These are phyloP conservation scores for Cosmia pyralina DNA, from an alignment of 2,888 invertebrate genomes.

Conservation along the genomic window DNA sequence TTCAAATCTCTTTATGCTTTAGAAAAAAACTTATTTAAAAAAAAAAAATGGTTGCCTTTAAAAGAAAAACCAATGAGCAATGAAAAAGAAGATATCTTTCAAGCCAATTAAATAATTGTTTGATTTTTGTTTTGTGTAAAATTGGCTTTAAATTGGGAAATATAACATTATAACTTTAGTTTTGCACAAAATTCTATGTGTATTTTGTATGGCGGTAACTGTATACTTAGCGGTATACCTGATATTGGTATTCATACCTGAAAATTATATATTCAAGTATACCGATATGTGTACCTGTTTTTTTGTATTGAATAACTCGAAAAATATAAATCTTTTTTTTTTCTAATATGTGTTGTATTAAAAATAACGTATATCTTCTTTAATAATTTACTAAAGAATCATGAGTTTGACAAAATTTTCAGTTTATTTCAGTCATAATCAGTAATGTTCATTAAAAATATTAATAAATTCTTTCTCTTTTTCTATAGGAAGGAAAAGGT, in stretches of 20 bases:
- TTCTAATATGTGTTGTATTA: constrained; percentile 25
- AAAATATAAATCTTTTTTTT: neutral
- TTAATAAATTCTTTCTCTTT: constrained; percentile 29
- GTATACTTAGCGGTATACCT: constrained; percentile 22
- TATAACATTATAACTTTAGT: constrained; percentile 41
- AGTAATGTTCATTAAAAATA: neutral
- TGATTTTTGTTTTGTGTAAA: constrained; percentile 39
- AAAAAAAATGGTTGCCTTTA: too few species aligned
- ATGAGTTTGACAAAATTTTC: neutral
- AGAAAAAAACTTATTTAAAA: too few species aligned
- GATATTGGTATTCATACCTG: constrained; percentile 9
- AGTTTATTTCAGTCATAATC: neutral
- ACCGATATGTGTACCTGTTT: constrained; percentile 11
- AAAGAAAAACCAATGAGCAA: neutral
- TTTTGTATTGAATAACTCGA: neutral
- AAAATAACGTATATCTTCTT: constrained; percentile 20
- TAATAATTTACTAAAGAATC: constrained; percentile 42
- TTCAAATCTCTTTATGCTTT: too few species aligned
- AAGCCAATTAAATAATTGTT: neutral
- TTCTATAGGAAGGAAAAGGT: constrained; percentile 92
- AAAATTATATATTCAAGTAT: neutral
- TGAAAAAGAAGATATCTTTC: constrained; percentile 4
- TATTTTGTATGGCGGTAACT: constrained; percentile 7
- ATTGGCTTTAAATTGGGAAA: constrained; percentile 46
- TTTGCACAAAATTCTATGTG: constrained; percentile 40